Evolutionary conservation across 2,888 invertebrate genomes (phyloP).

Genomic region (Drosophila macrothrix): DNA sequence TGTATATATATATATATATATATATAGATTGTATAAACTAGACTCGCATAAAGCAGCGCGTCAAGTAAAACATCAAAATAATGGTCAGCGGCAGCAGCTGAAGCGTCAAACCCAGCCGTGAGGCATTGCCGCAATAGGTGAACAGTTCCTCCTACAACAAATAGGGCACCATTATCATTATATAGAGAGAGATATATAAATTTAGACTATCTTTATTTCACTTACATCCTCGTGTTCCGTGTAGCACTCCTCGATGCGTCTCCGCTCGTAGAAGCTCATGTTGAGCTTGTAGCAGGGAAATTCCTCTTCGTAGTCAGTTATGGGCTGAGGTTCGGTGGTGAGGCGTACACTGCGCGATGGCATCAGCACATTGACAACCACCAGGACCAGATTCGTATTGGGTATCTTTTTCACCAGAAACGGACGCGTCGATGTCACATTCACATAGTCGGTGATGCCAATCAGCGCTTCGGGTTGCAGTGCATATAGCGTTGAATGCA

Average conservation of each 20-base stretch:
- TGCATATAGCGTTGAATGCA: constrained; percentile 89
- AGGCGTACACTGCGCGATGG: constrained; percentile 85
- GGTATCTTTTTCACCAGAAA: constrained; percentile 91
- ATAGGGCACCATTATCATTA: background rate
- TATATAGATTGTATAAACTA: constrained; percentile 57
- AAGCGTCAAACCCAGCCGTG: constrained; percentile 62
- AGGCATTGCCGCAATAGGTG: constrained; percentile 84
- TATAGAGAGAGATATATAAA: background rate
- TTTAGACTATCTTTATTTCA: background rate
- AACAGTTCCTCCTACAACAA: constrained; percentile 80
- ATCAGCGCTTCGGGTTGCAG: constrained; percentile 87
- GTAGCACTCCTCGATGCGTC: constrained; percentile 91
- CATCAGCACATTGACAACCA: constrained; percentile 88
- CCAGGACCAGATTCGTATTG: constrained; percentile 91
- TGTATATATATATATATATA: constrained; percentile 46
- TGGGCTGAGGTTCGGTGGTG: constrained; percentile 86
- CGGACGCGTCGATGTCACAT: constrained; percentile 86
- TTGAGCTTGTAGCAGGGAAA: constrained; percentile 92
- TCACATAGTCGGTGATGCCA: constrained; percentile 85
- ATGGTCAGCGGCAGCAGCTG: constrained; percentile 73
- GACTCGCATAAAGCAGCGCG: constrained; percentile 74
- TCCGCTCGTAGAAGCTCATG: constrained; percentile 88
- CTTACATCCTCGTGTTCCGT: constrained; percentile 90
- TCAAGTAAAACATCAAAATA: constrained; percentile 75
- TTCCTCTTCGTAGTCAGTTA: constrained; percentile 86